A percentile compares a stretch with the other conserved stretches of the same genome.
Conservation (phyloP, 2,113 vertebrate genomes). For the rabbit (Oryctolagus cuniculus) region mOryCun1.1 NC_091453.1:12883001-12883500, state of each 20-base stretch:
- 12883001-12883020: too few relatives aligned
- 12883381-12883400: neutral
- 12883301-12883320: neutral
- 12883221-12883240: slow-evolving; percentile 8
- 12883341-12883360: neutral
- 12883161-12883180: too few relatives aligned
- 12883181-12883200: neutral
- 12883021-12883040: too few relatives aligned
- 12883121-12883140: too few relatives aligned
- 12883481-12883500: neutral
- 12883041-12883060: too few relatives aligned
- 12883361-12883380: slow-evolving; percentile 24
- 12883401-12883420: neutral
- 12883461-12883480: neutral
- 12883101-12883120: too few relatives aligned
- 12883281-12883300: neutral
- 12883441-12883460: neutral
- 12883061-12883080: too few relatives aligned
- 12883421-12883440: neutral
- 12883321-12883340: neutral
- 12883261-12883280: neutral
- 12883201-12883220: neutral
- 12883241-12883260: neutral
- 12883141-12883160: too few relatives aligned
- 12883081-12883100: too few relatives aligned